These are phyloP conservation scores for Musca domestica DNA, from an alignment of 1,140 invertebrate genomes.

Conservation along the genomic window DNA sequence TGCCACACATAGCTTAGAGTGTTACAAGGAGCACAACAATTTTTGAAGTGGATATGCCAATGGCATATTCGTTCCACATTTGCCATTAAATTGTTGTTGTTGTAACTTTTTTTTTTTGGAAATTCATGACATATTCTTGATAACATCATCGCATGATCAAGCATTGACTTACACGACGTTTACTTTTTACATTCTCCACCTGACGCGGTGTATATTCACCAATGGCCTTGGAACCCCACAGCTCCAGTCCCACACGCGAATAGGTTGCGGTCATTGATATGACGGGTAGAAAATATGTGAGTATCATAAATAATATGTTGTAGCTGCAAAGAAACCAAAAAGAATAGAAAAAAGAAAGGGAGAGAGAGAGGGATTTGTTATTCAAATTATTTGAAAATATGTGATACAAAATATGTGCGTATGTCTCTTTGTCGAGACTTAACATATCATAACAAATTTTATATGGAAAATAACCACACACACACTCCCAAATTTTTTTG, in stretches of 20 bases:
- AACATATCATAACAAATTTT: too few relatives aligned
- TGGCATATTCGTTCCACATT: background rate
- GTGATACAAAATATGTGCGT: too few relatives aligned
- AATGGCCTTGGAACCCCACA: conserved; percentile 94
- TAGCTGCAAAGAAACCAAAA: conserved; percentile 64
- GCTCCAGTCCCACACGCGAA: conserved; percentile 80
- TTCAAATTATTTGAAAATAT: too few relatives aligned
- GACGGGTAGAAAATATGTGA: conserved; percentile 94
- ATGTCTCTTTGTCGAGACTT: too few relatives aligned
- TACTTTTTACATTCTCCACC: conserved; percentile 87
- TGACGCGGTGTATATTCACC: conserved; percentile 89
- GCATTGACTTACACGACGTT: conserved; percentile 76
- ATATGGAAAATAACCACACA: too few relatives aligned
- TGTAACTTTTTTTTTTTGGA: too few relatives aligned
- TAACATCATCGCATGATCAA: too few relatives aligned
- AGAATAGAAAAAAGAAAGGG: background rate
- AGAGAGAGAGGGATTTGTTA: background rate
- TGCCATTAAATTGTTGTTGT: background rate
- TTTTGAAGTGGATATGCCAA: too few relatives aligned
- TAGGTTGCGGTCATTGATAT: conserved; percentile 91
- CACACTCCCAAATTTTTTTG: too few relatives aligned
- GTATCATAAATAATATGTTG: conserved; percentile 81
- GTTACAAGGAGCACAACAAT: background rate
- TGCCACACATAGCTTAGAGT: background rate
- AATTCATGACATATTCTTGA: background rate